Percentiles rank a stretch among this genome's conserved stretches.
Evolutionary conservation across 1,140 invertebrate genomes (phyloP).

Genomic region (Zaprionus camerounensis): DNA sequence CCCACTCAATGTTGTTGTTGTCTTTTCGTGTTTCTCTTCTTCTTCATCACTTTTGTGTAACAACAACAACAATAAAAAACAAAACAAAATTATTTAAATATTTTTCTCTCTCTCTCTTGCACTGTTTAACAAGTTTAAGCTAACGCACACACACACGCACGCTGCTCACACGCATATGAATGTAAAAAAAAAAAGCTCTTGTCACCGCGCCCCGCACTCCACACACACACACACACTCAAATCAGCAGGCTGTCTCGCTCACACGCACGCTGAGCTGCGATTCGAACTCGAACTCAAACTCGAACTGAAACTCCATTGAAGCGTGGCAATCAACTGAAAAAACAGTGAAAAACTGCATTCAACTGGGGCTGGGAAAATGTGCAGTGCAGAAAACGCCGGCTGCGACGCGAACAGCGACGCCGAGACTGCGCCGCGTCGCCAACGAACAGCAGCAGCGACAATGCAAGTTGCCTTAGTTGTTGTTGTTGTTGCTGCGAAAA

Average conservation of each 20-base stretch:
- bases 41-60: slow-evolving; percentile 6
- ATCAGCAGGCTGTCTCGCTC: neutral
- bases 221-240: neutral
- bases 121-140: neutral
- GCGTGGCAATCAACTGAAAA: slow-evolving; percentile 76
- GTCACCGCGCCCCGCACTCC: neutral
- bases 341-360: slow-evolving; percentile 53
- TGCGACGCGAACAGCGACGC: slow-evolving; percentile 12
- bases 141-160: slow-evolving; percentile 2
- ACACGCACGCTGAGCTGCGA: neutral
- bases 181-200: slow-evolving; percentile 12
- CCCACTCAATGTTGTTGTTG: neutral
- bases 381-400: slow-evolving; percentile 21
- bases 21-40: slow-evolving; percentile 9
- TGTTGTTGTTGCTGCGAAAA: slow-evolving; percentile 12
- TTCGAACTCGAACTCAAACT: slow-evolving; percentile 53
- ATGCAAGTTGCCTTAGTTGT: slow-evolving; percentile 4
- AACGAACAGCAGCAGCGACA: neutral
- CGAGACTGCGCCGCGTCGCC: slow-evolving; percentile 3
- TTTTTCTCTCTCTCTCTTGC: neutral
- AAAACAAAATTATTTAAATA: neutral
- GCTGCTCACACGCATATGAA: neutral
- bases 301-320: slow-evolving; percentile 77
- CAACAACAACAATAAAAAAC: slow-evolving; percentile 13
- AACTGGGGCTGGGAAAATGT: slow-evolving; percentile 35